Conservation (phyloP, 2,797 vertebrate species). For the Rhinatrema bivittatum region DNA sequence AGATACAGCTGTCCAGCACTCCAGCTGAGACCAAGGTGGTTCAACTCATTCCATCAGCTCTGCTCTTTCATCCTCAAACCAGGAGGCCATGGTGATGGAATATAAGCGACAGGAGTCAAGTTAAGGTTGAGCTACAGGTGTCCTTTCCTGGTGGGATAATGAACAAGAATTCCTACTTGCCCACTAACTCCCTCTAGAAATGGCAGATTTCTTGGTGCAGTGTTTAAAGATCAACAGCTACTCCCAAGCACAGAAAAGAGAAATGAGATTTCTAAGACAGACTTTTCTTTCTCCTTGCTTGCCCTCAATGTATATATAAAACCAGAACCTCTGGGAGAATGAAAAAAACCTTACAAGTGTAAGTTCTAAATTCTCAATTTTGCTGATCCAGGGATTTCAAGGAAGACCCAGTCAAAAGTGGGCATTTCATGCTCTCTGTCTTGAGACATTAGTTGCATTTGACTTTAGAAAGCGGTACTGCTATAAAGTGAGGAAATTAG, state of each 20-base stretch:
- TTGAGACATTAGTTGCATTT: too few relatives aligned
- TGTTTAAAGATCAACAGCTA: not conserved
- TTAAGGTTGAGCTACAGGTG: constrained; percentile 5
- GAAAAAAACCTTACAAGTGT: too few relatives aligned
- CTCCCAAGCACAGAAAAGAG: not conserved
- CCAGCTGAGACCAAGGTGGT: too few relatives aligned
- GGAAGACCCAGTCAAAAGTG: too few relatives aligned
- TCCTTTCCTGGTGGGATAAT: not conserved
- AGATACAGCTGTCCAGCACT: constrained; percentile 23
- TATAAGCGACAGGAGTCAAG: not conserved
- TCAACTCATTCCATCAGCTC: constrained; percentile 2
- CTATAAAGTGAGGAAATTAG: too few relatives aligned
- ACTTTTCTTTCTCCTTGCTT: too few relatives aligned
- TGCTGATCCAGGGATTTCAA: too few relatives aligned
- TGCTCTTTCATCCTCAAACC: constrained; percentile 30
- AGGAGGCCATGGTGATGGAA: not conserved
- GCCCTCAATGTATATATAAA: too few relatives aligned
- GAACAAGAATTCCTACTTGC: constrained; percentile 9
- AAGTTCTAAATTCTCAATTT: too few relatives aligned
- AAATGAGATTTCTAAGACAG: not conserved
- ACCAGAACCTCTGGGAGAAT: too few relatives aligned
- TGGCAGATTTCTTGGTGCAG: not conserved
- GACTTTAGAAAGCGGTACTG: too few relatives aligned
- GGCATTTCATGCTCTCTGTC: too few relatives aligned
- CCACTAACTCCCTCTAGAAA: not conserved